Evolutionary conservation across 2,888 invertebrate genomes (phyloP).

Genomic region (Dendrolimus pini): DNA sequence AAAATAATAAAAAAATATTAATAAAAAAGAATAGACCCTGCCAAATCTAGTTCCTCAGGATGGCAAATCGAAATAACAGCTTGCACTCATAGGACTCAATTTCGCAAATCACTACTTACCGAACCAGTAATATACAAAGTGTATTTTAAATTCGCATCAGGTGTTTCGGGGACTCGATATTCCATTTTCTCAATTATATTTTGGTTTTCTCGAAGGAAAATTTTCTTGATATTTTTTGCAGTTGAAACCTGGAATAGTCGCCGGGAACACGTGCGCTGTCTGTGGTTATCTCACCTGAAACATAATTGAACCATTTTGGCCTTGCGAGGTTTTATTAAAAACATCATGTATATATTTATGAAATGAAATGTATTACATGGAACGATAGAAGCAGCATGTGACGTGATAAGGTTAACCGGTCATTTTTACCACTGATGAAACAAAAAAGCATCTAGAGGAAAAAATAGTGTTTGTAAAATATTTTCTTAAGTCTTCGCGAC

Average conservation of each 20-base stretch:
- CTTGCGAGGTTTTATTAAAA: background rate
- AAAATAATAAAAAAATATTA: too few relatives aligned
- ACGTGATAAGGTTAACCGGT: too few relatives aligned
- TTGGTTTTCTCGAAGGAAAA: background rate
- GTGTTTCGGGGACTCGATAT: background rate
- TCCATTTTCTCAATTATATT: background rate
- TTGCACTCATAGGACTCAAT: background rate
- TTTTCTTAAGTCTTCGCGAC: too few relatives aligned
- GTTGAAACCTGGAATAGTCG: background rate
- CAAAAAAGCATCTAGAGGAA: too few relatives aligned
- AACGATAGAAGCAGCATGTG: too few relatives aligned
- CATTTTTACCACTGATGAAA: too few relatives aligned
- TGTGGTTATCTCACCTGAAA: background rate
- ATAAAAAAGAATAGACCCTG: too few relatives aligned
- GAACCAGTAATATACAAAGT: background rate
- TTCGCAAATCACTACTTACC: background rate
- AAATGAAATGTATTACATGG: background rate
- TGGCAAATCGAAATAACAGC: too few relatives aligned
- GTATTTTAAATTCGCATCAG: background rate
- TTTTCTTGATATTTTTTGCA: background rate
- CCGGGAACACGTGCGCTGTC: background rate
- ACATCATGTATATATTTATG: background rate
- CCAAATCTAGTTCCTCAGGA: too few relatives aligned
- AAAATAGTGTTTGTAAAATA: too few relatives aligned
- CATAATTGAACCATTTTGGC: background rate